A percentile compares a stretch with the other conserved stretches of the same genome.
phyloP scores from a whole-genome alignment of 2,888 invertebrate genomes.

The Drosophila ustulata region DNA sequence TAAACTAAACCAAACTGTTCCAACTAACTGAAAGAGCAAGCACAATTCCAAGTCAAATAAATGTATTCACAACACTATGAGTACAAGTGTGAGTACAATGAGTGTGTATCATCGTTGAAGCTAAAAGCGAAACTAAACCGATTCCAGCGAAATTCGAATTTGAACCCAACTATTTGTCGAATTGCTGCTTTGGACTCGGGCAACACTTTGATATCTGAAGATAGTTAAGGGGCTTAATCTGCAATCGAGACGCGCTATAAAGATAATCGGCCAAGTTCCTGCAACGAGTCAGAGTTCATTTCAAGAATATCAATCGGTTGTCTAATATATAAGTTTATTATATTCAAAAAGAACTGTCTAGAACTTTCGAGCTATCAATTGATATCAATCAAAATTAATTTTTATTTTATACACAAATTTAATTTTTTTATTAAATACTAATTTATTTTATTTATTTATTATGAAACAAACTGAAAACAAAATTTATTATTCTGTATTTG shows the following conservation, averaged over 20 bases:
- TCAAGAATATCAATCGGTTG: no score
- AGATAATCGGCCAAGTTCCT: constrained; percentile 6
- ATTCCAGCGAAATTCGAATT: constrained; percentile 16
- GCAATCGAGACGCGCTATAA: neutral
- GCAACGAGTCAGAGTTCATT: no score
- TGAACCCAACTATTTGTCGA: constrained; percentile 1
- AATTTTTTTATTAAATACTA: no score
- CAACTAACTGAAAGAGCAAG: constrained; percentile 32
- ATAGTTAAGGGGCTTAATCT: constrained; percentile 17
- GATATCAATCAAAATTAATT: no score
- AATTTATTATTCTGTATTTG: no score
- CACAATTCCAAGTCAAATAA: constrained; percentile 19
- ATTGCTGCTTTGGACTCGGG: no score
- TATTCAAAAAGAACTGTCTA: no score
- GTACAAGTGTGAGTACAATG: neutral
- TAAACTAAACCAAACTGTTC: constrained; percentile 10
- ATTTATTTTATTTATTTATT: no score
- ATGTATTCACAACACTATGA: constrained; percentile 10
- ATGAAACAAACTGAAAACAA: no score
- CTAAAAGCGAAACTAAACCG: constrained; percentile 5
- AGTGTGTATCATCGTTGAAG: constrained; percentile 18
- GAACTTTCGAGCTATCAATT: no score
- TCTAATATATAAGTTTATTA: no score
- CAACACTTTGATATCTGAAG: constrained; percentile 11
- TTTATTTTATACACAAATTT: no score